Evolutionary conservation across 23 tunicate species (phyloP).

Genomic region (Corella eumyota): DNA sequence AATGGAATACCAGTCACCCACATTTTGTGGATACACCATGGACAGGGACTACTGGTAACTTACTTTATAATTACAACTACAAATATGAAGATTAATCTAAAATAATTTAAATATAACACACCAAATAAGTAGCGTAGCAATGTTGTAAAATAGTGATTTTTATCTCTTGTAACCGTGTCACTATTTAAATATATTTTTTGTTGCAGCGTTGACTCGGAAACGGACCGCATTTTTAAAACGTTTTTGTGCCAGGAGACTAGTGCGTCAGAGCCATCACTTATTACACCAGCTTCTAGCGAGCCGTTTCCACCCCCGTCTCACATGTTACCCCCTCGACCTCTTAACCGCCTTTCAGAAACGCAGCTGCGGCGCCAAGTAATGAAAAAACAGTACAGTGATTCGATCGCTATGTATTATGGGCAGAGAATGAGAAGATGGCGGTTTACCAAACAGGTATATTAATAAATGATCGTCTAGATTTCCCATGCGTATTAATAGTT

Average conservation of each 20-base stretch:
- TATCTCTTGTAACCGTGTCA: not conserved
- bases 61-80: not conserved
- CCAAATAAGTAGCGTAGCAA: not conserved
- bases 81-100: not conserved
- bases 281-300: slow-evolving; percentile 4
- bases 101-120: not conserved
- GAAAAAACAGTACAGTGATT: slow-evolving; percentile 84
- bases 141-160: not conserved
- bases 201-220: slow-evolving; percentile 53
- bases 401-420: slow-evolving; percentile 80
- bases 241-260: slow-evolving; percentile 33
- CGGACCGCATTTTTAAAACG: slow-evolving; percentile 66
- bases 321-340: slow-evolving; percentile 42
- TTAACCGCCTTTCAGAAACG: slow-evolving; percentile 9
- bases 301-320: slow-evolving; percentile 60
- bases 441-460: slow-evolving; percentile 59
- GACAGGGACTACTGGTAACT: slow-evolving; percentile 62
- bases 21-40: slow-evolving; percentile 75
- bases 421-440: slow-evolving; percentile 61
- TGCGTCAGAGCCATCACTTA: not conserved
- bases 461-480: too few relatives aligned
- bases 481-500: too few relatives aligned
- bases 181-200: not conserved
- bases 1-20: slow-evolving; percentile 23
- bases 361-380: slow-evolving; percentile 74